phyloP scores from a whole-genome alignment of 2,113 vertebrate species.

The Oceanites oceanicus region DNA sequence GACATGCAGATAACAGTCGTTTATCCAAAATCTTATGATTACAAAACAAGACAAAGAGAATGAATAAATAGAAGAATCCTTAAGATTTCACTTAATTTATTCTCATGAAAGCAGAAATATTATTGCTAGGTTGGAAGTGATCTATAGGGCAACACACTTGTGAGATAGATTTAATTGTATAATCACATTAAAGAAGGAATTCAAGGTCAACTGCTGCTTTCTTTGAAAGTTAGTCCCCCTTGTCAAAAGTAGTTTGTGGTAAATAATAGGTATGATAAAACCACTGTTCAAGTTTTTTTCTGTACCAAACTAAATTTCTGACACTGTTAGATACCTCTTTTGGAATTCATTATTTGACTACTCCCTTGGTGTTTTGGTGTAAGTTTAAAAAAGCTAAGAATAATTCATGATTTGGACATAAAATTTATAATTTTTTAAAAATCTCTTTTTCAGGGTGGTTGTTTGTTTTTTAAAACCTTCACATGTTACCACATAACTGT shows the following conservation, averaged over 20 bases:
- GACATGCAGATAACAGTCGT: background rate
- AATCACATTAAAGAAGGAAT: background rate
- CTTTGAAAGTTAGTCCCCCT: background rate
- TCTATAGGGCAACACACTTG: background rate
- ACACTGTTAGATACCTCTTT: background rate
- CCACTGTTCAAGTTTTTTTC: background rate
- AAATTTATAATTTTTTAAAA: background rate
- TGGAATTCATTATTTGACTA: background rate
- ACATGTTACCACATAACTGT: background rate
- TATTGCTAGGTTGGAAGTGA: background rate
- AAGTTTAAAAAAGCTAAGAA: background rate
- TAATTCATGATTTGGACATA: background rate
- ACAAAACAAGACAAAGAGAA: background rate
- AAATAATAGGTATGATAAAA: background rate
- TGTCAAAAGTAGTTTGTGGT: background rate
- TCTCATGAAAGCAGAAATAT: background rate
- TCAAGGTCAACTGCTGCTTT: background rate
- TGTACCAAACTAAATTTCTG: background rate
- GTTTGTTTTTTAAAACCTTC: background rate
- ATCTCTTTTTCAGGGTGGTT: background rate
- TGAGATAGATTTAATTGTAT: background rate
- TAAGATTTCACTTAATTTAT: background rate
- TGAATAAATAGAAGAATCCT: background rate
- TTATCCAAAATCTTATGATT: background rate
- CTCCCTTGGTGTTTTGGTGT: background rate